Conservation (phyloP, 2,888 invertebrate species). For the Eilema griseolum region DNA sequence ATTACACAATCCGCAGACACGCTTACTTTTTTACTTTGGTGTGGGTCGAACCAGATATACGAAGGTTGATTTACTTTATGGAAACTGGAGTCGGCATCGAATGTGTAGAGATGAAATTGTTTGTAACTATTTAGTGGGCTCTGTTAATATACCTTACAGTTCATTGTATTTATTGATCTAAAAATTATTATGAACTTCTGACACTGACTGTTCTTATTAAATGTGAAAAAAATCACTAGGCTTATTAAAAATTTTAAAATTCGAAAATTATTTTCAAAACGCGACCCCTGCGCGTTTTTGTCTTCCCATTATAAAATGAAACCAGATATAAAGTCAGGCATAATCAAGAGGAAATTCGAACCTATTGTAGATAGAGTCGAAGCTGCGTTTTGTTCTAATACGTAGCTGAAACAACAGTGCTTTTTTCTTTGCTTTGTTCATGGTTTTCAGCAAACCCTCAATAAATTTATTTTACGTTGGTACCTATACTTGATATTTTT, state of each 20-base stretch:
- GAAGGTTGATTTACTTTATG: background rate
- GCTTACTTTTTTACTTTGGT: constrained; percentile 9
- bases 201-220: no score
- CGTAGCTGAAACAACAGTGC: background rate
- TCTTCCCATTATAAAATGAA: background rate
- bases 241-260: no score
- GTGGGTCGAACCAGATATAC: constrained; percentile 5
- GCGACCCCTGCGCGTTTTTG: background rate
- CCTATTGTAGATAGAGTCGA: background rate
- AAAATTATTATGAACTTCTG: no score
- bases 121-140: no score
- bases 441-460: background rate
- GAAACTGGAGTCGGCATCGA: background rate
- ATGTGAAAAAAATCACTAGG: no score
- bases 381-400: background rate
- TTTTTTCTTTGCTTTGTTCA: background rate
- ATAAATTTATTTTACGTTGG: background rate
- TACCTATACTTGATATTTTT: no score
- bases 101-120: no score
- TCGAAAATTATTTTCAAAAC: no score
- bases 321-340: background rate
- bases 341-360: no score
- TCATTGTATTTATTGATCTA: no score
- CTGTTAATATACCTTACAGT: no score
- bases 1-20: constrained; percentile 14